These are phyloP conservation scores for Heliothis virescens DNA, from an alignment of 1,140 invertebrate species.

Conservation along the genomic window DNA sequence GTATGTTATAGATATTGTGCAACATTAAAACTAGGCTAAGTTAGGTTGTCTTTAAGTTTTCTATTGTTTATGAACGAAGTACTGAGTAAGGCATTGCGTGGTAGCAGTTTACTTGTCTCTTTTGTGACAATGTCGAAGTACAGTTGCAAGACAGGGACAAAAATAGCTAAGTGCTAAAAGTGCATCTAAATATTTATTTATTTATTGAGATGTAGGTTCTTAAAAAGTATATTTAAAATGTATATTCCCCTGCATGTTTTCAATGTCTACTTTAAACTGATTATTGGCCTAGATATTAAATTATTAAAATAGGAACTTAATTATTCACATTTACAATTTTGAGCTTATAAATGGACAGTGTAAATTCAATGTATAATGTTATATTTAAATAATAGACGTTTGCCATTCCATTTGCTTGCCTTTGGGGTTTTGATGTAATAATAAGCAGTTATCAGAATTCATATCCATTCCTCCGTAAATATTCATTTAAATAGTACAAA, in stretches of 20 bases:
- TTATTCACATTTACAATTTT: constrained; percentile 11
- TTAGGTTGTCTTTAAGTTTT: constrained; percentile 53
- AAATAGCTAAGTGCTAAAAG: too few species aligned
- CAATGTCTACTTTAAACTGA: constrained; percentile 9
- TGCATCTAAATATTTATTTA: neutral
- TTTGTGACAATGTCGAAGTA: too few species aligned
- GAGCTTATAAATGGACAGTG: constrained; percentile 25
- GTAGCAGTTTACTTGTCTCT: too few species aligned
- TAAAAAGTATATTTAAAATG: neutral
- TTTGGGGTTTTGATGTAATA: constrained; percentile 3
- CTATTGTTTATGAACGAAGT: constrained; percentile 50
- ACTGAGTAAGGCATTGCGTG: neutral
- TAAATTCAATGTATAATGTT: constrained; percentile 20
- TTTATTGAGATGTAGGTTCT: neutral
- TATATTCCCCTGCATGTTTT: constrained; percentile 1
- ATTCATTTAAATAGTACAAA: constrained; percentile 36
- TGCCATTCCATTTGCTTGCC: constrained; percentile 8
- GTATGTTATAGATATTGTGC: constrained; percentile 43
- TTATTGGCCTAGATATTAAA: constrained; percentile 27
- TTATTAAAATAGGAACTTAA: constrained; percentile 1
- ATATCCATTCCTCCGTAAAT: constrained; percentile 4
- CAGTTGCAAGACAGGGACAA: too few species aligned
- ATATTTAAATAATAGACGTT: constrained; percentile 14
- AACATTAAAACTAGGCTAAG: constrained; percentile 49
- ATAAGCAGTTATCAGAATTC: neutral